Percentiles rank a stretch among this genome's conserved stretches.
Conservation (phyloP, 2,888 invertebrate species). For the Mimumesa dahlbomi region DNA sequence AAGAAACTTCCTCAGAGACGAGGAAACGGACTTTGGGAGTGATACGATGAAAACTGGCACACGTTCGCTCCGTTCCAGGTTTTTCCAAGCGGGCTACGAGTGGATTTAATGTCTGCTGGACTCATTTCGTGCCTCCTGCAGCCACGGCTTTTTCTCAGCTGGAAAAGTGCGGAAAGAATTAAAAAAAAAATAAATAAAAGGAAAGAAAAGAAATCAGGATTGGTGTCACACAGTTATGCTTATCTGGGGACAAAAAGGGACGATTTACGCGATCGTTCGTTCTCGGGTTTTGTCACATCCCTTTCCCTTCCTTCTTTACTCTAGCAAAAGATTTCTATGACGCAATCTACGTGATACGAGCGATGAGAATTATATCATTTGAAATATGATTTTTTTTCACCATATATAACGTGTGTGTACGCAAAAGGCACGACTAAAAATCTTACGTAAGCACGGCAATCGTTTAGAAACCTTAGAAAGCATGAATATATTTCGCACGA, state of each 20-base stretch:
- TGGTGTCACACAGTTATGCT: not conserved
- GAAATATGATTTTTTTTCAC: too few species aligned
- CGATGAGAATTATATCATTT: too few species aligned
- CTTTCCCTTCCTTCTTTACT: not conserved
- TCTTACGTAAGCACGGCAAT: too few species aligned
- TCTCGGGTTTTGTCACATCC: not conserved
- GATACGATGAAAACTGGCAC: conserved; percentile 37
- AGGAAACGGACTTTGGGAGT: conserved; percentile 20
- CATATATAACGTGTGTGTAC: too few species aligned
- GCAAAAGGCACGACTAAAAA: too few species aligned
- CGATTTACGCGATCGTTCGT: not conserved
- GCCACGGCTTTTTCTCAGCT: conserved; percentile 62
- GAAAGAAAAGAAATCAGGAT: not conserved
- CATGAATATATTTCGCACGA: too few species aligned
- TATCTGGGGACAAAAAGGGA: not conserved
- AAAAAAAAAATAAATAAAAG: conserved; percentile 1
- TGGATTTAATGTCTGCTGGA: conserved; percentile 60
- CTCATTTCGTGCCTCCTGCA: conserved; percentile 73
- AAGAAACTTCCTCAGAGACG: conserved; percentile 35
- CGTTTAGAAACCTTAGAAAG: too few species aligned
- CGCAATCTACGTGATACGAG: too few species aligned
- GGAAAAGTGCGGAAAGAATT: too few species aligned
- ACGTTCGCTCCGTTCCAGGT: conserved; percentile 43
- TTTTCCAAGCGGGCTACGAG: conserved; percentile 46
- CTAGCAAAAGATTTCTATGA: too few species aligned